Conservation (phyloP, 2,113 vertebrate genomes). For the Chelonoidis abingdonii region DNA sequence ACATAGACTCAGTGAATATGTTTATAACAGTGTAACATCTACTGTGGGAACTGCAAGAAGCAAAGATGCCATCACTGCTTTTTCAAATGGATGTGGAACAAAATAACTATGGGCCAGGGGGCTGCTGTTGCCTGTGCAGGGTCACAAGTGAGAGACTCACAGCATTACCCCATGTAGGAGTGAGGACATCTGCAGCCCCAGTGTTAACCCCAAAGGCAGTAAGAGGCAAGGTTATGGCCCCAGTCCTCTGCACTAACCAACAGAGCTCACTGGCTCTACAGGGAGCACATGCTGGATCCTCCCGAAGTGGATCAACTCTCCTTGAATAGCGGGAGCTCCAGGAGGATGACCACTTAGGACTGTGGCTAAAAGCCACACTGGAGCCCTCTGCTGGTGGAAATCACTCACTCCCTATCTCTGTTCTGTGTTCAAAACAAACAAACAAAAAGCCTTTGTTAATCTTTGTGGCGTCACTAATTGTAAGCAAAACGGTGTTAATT, state of each 20-base stretch:
- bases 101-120: not conserved
- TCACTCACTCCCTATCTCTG: not conserved
- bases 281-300: not conserved
- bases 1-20: not conserved
- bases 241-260: not conserved
- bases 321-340: not conserved
- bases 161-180: not conserved
- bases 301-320: not conserved
- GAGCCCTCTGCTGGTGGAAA: not conserved
- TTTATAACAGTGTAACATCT: not conserved
- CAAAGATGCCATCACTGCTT: not conserved
- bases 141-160: too few relatives aligned
- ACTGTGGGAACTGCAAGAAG: not conserved
- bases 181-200: not conserved
- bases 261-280: not conserved
- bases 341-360: not conserved
- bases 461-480: not conserved
- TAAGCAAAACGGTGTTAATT: not conserved
- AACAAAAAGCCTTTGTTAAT: not conserved
- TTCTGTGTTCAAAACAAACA: not conserved
- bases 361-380: not conserved
- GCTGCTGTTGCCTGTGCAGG: not conserved
- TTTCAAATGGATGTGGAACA: not conserved
- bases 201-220: not conserved
- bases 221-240: not conserved